Evolutionary conservation across 2,888 invertebrate genomes (phyloP).

Genomic region (Amblyteles armatorius): DNA sequence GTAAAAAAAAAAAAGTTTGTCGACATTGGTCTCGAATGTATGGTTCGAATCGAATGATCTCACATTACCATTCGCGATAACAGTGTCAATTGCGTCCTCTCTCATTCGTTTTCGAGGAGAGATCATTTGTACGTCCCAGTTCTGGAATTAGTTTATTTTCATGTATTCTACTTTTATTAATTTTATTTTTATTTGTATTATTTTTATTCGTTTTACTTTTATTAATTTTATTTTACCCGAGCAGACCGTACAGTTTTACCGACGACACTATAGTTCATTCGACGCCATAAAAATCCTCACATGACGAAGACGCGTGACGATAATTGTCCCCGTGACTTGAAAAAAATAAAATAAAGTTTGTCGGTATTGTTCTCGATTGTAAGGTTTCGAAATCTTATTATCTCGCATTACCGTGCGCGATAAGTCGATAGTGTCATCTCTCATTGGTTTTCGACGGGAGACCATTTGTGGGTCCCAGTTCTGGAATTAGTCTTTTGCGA

Average conservation of each 20-base stretch:
- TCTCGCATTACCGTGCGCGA: slow-evolving; percentile 7
- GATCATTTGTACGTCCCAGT: slow-evolving; percentile 2
- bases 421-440: slow-evolving; percentile 31
- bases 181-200: too few relatives aligned
- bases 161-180: too few relatives aligned
- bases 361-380: slow-evolving; percentile 35
- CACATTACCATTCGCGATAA: slow-evolving; percentile 22
- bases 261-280: too few relatives aligned
- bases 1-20: not conserved
- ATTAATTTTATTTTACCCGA: too few relatives aligned
- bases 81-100: slow-evolving; percentile 22
- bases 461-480: slow-evolving; percentile 4
- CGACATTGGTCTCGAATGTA: slow-evolving; percentile 35
- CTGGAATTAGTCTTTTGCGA: slow-evolving; percentile 75
- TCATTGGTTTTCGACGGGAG: slow-evolving; percentile 27
- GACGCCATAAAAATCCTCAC: not conserved
- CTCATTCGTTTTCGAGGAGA: slow-evolving; percentile 26
- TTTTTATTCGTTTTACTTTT: too few relatives aligned
- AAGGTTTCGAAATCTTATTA: slow-evolving; percentile 19
- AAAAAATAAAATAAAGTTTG: not conserved
- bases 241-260: not conserved
- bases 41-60: slow-evolving; percentile 4
- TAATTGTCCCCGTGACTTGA: slow-evolving; percentile 19
- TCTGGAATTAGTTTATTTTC: slow-evolving; percentile 58
- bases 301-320: not conserved